phyloP scores from a whole-genome alignment of 2,888 invertebrate genomes.

The Biston betularia region DNA sequence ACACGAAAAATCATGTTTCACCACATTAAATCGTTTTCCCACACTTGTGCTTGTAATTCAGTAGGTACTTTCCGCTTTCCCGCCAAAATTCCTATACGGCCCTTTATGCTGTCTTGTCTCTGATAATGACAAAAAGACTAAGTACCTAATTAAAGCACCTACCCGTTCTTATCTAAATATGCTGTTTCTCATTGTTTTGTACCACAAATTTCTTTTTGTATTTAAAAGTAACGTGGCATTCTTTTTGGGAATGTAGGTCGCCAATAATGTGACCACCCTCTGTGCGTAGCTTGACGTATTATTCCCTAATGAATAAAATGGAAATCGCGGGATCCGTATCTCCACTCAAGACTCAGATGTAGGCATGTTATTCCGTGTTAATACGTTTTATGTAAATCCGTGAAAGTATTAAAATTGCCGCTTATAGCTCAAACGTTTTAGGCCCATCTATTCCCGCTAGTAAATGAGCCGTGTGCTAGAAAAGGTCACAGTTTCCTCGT shows the following conservation, averaged over 20 bases:
- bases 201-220: slow-evolving; percentile 31
- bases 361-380: slow-evolving; percentile 34
- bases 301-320: slow-evolving; percentile 60
- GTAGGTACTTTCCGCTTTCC: too few species aligned
- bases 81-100: too few species aligned
- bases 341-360: slow-evolving; percentile 20
- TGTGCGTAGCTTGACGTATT: slow-evolving; percentile 59
- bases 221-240: slow-evolving; percentile 31
- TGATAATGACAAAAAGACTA: too few species aligned
- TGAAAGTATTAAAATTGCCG: slow-evolving; percentile 26
- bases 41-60: too few species aligned
- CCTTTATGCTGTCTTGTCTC: too few species aligned
- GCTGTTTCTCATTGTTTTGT: neutral
- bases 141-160: too few species aligned
- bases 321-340: slow-evolving; percentile 49
- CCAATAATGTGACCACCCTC: slow-evolving; percentile 58
- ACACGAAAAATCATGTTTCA: too few species aligned
- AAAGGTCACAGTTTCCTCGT: slow-evolving; percentile 32
- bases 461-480: slow-evolving; percentile 39
- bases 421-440: slow-evolving; percentile 32
- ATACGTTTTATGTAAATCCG: slow-evolving; percentile 37
- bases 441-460: slow-evolving; percentile 26
- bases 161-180: too few species aligned
- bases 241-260: slow-evolving; percentile 59
- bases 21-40: too few species aligned